Evolutionary conservation across 2,797 vertebrate genomes (phyloP).

Genomic region (Rhabdophis nuchalis): DNA sequence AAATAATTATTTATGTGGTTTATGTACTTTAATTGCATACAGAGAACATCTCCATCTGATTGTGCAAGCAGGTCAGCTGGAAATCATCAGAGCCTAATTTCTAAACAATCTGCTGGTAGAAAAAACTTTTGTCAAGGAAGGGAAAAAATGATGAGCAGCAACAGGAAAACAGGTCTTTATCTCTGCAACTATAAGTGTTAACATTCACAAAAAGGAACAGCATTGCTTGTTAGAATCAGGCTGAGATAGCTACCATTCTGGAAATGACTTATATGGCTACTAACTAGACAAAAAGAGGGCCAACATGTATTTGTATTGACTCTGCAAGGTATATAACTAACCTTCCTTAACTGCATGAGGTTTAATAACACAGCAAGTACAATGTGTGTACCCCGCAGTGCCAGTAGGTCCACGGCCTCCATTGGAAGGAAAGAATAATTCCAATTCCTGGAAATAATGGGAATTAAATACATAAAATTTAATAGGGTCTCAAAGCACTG

Average conservation of each 20-base stretch:
- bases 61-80: not conserved
- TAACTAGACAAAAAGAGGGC: not conserved
- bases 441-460: constrained; percentile 80
- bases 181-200: not conserved
- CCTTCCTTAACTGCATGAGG: constrained; percentile 91
- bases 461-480: constrained; percentile 46
- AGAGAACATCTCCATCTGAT: not conserved
- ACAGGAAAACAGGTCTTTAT: not conserved
- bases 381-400: constrained; percentile 80
- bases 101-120: constrained; percentile 27
- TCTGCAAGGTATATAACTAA: constrained; percentile 58
- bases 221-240: not conserved
- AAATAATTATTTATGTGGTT: not conserved
- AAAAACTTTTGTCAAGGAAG: constrained; percentile 25
- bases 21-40: not conserved
- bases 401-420: constrained; percentile 79
- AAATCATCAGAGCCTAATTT: constrained; percentile 3
- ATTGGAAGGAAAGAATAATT: constrained; percentile 92
- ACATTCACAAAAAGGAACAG: not conserved
- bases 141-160: constrained; percentile 29
- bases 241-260: not conserved
- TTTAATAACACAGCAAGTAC: constrained; percentile 91
- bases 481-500: constrained; percentile 14
- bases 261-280: not conserved
- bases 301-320: not conserved